phyloP scores from a whole-genome alignment of 1,140 invertebrate species.

The Spodoptera frugiperda region DNA sequence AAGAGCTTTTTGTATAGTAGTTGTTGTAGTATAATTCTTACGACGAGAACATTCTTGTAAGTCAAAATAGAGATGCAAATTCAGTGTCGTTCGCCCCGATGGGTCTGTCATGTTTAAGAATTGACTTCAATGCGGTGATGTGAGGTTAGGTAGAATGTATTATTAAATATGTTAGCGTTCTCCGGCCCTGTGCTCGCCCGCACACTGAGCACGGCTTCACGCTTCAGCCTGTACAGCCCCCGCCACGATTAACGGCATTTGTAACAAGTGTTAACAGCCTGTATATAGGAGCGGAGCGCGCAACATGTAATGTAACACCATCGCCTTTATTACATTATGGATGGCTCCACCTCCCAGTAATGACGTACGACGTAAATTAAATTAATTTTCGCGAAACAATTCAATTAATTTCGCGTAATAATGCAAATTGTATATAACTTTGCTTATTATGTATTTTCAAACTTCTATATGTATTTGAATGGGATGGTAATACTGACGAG shows the following conservation, averaged over 20 bases:
- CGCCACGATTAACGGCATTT: constrained; percentile 15
- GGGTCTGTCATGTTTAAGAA: constrained; percentile 54
- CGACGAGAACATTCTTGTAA: constrained; percentile 58
- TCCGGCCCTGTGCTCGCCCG: neutral
- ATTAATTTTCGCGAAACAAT: constrained; percentile 14
- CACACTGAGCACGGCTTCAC: constrained; percentile 6
- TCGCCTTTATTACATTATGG: constrained; percentile 22
- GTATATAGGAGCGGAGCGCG: neutral
- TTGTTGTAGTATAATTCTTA: constrained; percentile 71
- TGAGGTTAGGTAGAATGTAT: constrained; percentile 45
- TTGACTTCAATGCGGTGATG: constrained; percentile 45
- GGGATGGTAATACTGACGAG: neutral
- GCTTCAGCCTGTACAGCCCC: constrained; percentile 23
- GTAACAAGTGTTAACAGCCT: constrained; percentile 1
- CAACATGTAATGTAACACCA: constrained; percentile 13
- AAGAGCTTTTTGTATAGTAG: constrained; percentile 83
- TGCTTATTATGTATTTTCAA: neutral
- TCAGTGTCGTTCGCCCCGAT: constrained; percentile 54
- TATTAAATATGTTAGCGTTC: constrained; percentile 45
- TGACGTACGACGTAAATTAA: constrained; percentile 19
- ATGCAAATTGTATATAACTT: constrained; percentile 21
- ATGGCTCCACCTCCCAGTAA: constrained; percentile 10
- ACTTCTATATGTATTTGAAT: neutral
- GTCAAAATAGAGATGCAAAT: constrained; percentile 57
- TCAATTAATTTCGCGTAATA: constrained; percentile 14